Evolutionary conservation across 2,797 vertebrate genomes (phyloP), one percentile per base, ranked within the genome.

Genomic region (Benthosema pterotum): DNA sequence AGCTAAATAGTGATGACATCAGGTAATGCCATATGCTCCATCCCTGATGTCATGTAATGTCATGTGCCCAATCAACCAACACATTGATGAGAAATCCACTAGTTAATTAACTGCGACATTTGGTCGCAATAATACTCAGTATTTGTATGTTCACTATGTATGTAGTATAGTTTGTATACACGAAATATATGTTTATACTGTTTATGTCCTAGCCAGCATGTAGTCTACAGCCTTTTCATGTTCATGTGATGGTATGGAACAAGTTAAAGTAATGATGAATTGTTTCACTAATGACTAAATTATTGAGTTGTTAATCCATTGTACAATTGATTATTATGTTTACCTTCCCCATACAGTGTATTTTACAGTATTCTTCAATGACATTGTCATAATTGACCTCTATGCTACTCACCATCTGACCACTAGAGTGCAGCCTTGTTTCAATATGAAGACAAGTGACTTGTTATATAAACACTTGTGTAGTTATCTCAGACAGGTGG

Each of bases 351-450:
- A 53, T 25, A 53, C 51, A 14, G 51, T 38, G 28, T 38, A n/a
- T 17, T 14, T 49, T 25, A 25, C 22, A 25, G 8, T 50, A 56
- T 71, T 60, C 72, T 57, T 54, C 70, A 62, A 74, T 77, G 74
- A 85, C 82, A 80, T 88, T 86, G 84, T 90, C 79, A 80, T 61
- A 12, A 82, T 80, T 79, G 87, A 85, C 78, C 77, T 90, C 80
- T 78, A 14, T 77, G 82, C 74, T 83, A 71, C 63, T 77, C 52
- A 19, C 18, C 2, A 0, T 25, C 55, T 11, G 25, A 77, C 46
- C 92, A 81, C 83, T 80, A 92, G 92, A 88, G 88, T 14, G 85
- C 90, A 88, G 87, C 83, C 88, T 25, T 38, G 69, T 25, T 73
- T 79, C 52, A 63, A 70, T 74, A 7, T 63, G 65, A 22, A 58